These are phyloP conservation scores for Urosaurus nigricauda DNA, from an alignment of 2,797 vertebrate species.

Conservation along the genomic window DNA sequence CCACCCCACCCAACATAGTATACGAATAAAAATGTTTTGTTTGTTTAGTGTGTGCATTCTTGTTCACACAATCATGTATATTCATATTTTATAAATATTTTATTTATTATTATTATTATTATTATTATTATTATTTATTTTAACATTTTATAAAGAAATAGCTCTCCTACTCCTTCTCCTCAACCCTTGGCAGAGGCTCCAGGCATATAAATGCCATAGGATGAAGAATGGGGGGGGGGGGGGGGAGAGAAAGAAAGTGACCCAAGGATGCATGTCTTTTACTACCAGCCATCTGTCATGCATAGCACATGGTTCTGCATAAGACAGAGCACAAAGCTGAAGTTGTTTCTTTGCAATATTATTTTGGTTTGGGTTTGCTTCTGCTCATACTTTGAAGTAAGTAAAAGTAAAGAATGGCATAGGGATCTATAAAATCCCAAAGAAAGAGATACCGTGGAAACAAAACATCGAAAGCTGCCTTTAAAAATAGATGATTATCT, in stretches of 20 bases:
- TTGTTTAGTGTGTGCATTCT: no score
- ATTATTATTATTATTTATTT: no score
- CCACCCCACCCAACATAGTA: no score
- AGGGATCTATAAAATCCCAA: neutral
- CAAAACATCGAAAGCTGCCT: neutral
- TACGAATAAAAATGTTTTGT: no score
- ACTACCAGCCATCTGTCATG: neutral
- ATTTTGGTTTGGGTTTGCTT: neutral
- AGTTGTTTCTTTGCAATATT: neutral
- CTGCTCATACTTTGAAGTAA: neutral
- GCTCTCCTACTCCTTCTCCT: no score
- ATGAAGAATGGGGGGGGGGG: neutral
- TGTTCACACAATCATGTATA: no score
- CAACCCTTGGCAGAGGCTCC: no score
- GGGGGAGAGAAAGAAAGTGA: neutral
- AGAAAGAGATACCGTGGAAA: neutral
- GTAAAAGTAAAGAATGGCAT: neutral
- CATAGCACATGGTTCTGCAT: neutral
- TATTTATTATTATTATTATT: no score
- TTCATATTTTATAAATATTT: no score
- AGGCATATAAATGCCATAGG: neutral
- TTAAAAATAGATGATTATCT: neutral
- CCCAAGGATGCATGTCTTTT: neutral
- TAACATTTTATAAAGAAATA: no score
- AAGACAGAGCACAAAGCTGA: neutral